Base-by-base conservation (phyloP, 2,888 invertebrate species). In the Rhingia rostrata region DNA sequence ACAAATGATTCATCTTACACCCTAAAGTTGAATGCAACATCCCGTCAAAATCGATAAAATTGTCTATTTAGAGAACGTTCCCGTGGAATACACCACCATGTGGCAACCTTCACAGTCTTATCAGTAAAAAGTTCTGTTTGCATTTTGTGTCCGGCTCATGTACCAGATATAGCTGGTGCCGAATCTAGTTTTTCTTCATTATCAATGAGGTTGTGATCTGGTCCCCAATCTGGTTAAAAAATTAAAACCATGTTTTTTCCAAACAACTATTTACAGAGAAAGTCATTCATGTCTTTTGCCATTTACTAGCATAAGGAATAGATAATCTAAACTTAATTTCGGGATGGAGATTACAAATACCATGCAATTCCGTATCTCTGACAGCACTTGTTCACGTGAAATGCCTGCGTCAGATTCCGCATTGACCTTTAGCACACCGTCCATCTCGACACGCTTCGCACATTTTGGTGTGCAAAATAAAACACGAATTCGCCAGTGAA, bases 321-420 rank as follows among this genome's bases (percentile, higher is more conserved):
- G 22, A 39, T 54, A 39, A 56, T 64, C 56, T 45, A 22, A 22
- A 14, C 14, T 4, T 2, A 63, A 22, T 63, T 54, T 6, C 22
- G 4, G 5, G 22, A 22, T 2, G 22, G 12, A 56, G 56, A 54
- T 63, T 39, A 64, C 32, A 7, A 22, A 56, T 32, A 39, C 1
- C 56, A 53, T 35, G 22, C 33, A 53, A 6, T n/a, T 10, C 3
- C 9, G 14, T 61, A 77, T 69, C 67, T 12, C 77, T 37, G 3
- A 7, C 67, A 77, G 67, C 37, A n/a, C 10, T 6, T 54, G 37
- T 45, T 77, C 77, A 77, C 77, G 77, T 77, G 77, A 77, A 77
- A 37, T 22, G 14, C 45, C 7, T 12, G 22, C 77, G 67, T 69
- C 45, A 77, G 53, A 69, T 33, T 61, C 77, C 51, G 61, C 53